Base-by-base conservation (phyloP, 2,797 vertebrate genomes). In the Centropyge bicolor region DNA sequence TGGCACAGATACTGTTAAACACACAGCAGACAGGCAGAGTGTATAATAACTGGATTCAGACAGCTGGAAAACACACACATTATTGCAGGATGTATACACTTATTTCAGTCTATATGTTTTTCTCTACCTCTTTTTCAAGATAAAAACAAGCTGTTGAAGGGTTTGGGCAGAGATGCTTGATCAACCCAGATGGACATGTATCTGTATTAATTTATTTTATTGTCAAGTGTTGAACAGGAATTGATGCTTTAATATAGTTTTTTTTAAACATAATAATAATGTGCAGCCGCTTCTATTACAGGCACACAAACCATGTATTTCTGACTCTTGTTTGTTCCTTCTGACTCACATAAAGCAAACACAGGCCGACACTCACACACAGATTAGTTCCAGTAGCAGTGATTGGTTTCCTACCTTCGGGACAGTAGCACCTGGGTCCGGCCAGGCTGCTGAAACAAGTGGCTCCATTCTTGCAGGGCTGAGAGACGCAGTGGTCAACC, bases 401-500 rank as follows among this genome's bases (percentile, higher is more conserved):
- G 63, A 49, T 27, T 38, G 45, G 38, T 10, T 62, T 12, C 55
- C 86, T 96, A 99, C 98, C 98, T 96, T 98, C 97, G 2, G 94
- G 92, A 87, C 98, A 99, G 71, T 96, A 97, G 87, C 98, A 99
- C 76, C 92, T 95, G 89, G 97, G 97, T 40, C 97, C 97, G 3
- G 78, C 94, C 86, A 96, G 79, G 66, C 83, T 96, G 78, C 96
- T 98, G 80, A 94, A 92, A 82, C 98, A 99, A 1, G 96, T 96
- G 11, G 96, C 98, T 93, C 95, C 96, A 1, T 99, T 98, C 81
- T 94, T 96, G 91, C 98, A 99, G 0, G 98, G 97, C 83, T 97
- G 93, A 70, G 96, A 96, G 72, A 93, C 48, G 71, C 98, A 99
- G 27, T 98, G 96, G 90, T 99, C 96, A 13, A 99, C 96, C 93